phyloP scores from a whole-genome alignment of 2,113 vertebrate species.

The Proterorhinus semilunaris region DNA sequence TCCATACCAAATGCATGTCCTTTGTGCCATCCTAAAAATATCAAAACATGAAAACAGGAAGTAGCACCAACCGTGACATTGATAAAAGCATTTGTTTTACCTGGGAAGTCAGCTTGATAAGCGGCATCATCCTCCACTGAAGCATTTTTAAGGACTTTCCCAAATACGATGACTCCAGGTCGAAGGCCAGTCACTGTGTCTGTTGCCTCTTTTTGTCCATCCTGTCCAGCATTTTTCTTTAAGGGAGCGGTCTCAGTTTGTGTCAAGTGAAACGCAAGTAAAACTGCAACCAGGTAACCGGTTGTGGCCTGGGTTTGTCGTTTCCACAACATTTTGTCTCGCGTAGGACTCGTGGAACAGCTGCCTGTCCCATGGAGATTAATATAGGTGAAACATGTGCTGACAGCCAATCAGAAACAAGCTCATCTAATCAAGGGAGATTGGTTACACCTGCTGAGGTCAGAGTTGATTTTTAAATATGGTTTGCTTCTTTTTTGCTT shows the following conservation, averaged over 20 bases:
- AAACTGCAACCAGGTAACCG: slow-evolving; percentile 8
- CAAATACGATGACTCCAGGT: slow-evolving; percentile 53
- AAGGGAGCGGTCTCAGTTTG: slow-evolving; percentile 27
- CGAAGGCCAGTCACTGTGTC: background rate
- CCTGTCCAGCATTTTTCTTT: slow-evolving; percentile 23
- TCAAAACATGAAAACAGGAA: background rate
- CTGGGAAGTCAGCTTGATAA: slow-evolving; percentile 53
- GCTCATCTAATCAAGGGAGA: background rate
- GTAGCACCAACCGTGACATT: background rate
- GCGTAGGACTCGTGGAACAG: background rate
- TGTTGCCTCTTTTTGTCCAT: background rate
- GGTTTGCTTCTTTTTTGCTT: no score
- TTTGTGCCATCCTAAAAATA: background rate
- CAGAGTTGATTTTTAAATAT: no score
- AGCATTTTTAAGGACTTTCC: slow-evolving; percentile 15
- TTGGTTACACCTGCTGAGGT: slow-evolving; percentile 31
- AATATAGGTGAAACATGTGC: background rate
- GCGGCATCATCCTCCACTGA: slow-evolving; percentile 18
- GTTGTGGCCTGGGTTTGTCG: background rate
- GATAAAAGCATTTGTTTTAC: background rate
- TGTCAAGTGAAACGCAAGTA: slow-evolving; percentile 22
- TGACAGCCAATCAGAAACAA: slow-evolving; percentile 34
- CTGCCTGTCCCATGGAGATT: fast-evolving
- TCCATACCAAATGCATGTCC: background rate
- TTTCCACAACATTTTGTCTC: background rate